These are phyloP conservation scores for Azemiops feae DNA, from an alignment of 2,113 vertebrate species.

Conservation along the genomic window DNA sequence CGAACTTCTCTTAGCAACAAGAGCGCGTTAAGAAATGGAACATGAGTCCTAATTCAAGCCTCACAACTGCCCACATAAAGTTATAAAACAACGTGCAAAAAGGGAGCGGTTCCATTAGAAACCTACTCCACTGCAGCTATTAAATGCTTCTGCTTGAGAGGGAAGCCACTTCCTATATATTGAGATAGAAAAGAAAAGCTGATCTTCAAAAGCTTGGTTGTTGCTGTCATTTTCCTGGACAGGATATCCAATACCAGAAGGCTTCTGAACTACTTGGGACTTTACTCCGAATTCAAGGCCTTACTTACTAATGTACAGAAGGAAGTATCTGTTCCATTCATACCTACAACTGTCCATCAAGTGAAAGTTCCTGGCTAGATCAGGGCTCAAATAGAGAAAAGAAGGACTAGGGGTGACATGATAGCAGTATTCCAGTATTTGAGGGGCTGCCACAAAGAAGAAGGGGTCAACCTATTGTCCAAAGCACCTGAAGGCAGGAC, in stretches of 20 bases:
- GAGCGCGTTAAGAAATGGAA: slow-evolving; percentile 55
- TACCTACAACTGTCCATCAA: background rate
- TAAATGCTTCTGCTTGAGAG: slow-evolving; percentile 27
- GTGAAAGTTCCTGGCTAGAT: background rate
- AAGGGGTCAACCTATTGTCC: background rate
- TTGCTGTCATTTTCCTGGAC: background rate
- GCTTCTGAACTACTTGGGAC: background rate
- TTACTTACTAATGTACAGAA: too few species aligned
- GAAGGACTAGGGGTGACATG: background rate
- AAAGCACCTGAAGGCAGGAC: background rate
- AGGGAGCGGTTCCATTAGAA: slow-evolving; percentile 12
- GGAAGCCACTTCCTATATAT: slow-evolving; percentile 39
- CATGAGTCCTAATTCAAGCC: slow-evolving; percentile 64
- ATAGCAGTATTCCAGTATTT: background rate
- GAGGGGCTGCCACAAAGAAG: background rate
- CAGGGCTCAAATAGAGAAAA: background rate
- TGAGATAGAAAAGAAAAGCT: slow-evolving; percentile 34
- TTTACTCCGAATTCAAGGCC: background rate
- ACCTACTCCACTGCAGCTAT: slow-evolving; percentile 42
- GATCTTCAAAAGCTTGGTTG: slow-evolving; percentile 40
- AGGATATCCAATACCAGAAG: background rate
- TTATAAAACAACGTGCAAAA: slow-evolving; percentile 61
- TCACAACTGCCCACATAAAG: slow-evolving; percentile 65
- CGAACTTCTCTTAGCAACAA: slow-evolving; percentile 70
- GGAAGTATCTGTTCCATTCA: background rate